Evolutionary conservation across 2,888 invertebrate species (phyloP), one percentile per base, ranked within the genome.

Genomic region (Papilio gigon): DNA sequence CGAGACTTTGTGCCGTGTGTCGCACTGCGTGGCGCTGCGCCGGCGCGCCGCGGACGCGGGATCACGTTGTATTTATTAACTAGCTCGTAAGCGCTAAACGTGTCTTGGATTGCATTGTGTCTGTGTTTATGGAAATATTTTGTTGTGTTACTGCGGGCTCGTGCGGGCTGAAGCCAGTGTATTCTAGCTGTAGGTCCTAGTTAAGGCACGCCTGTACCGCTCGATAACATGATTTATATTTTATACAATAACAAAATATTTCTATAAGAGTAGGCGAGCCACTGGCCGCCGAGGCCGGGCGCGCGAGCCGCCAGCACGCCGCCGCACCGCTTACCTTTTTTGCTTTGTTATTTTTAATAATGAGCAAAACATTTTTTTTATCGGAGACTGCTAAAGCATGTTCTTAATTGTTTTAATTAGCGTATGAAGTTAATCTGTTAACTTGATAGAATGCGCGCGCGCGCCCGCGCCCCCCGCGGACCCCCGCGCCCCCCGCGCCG

Each of bases 61-160:
- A 77, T 81, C 76, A 72, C 47, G 68, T 83, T 84, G 81, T 88
- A 88, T 88, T 86, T 86, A 86, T 88, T 86, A 77, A 67, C 71
- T 79, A 83, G 72, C 70, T 72, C 60, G 69, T 81, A 88, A 85
- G 87, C 80, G 83, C 84, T 86, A 80, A 75, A 75, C 84, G 82
- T 85, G 77, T 78, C 75, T 81, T 84, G 81, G 76, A 74, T 73
- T 75, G 78, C 77, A 75, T 78, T 73, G 75, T 70, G 64, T 70
- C 73, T 50, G 78, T 75, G 75, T 78, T 78, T 75, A 75, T 79
- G 74, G 71, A 72, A 71, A 72, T 72, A 68, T 68, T 47, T 65
- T 70, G 22, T 53, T n/a, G 42, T 50, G 3, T 17, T 0, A 17
- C 8, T n/a, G 17, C 27, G 53, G 2, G 17, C n/a, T 30, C n/a